Conservation (phyloP, 2,888 invertebrate genomes). For the Limnephilus marmoratus region DNA sequence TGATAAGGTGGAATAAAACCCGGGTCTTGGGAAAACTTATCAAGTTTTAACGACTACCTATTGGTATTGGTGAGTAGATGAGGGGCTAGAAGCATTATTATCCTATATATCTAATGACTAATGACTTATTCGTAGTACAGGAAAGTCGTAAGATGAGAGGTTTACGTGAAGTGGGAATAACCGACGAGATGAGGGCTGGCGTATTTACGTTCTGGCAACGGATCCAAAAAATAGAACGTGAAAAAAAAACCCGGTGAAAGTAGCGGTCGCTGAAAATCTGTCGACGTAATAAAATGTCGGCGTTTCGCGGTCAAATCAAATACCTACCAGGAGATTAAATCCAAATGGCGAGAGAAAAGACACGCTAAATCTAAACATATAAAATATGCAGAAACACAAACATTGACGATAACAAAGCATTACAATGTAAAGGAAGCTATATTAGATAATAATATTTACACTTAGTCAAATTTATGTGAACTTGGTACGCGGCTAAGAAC, state of each 20-base stretch:
- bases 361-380: background rate
- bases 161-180: background rate
- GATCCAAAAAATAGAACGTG: slow-evolving; percentile 28
- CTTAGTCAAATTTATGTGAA: background rate
- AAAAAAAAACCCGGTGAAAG: slow-evolving; percentile 51
- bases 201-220: slow-evolving; percentile 35
- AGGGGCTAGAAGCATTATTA: background rate
- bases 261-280: background rate
- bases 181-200: background rate
- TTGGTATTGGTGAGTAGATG: background rate
- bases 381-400: background rate
- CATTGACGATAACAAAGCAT: background rate
- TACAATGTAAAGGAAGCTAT: no score
- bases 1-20: background rate
- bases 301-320: slow-evolving; percentile 11
- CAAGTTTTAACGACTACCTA: background rate
- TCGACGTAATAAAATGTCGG: slow-evolving; percentile 12
- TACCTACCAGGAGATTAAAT: background rate
- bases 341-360: background rate
- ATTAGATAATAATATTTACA: background rate
- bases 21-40: background rate
- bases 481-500: background rate
- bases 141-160: background rate
- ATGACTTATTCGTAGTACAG: background rate
- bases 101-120: background rate